These are phyloP conservation scores for Ethmia dodecea DNA, from an alignment of 2,888 invertebrate species.

Conservation along the genomic window DNA sequence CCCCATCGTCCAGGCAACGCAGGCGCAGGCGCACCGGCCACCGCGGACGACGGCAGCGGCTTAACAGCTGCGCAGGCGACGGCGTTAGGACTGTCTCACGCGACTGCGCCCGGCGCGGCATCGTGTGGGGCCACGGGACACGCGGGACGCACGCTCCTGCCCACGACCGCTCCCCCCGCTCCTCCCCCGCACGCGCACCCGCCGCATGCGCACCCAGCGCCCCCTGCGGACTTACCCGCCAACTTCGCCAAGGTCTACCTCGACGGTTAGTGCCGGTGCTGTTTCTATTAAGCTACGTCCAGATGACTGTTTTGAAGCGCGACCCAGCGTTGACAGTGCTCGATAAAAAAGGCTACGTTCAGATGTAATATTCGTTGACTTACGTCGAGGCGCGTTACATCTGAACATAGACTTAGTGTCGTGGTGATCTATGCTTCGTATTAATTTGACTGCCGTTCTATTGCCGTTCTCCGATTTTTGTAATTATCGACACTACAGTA, in stretches of 20 bases:
- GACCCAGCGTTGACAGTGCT: no score
- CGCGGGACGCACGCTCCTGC: constrained; percentile 45
- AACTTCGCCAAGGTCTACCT: constrained; percentile 57
- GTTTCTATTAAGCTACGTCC: no score
- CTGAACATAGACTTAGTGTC: no score
- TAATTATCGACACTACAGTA: no score
- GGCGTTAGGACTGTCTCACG: constrained; percentile 59
- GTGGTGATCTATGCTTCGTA: no score
- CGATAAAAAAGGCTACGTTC: no score
- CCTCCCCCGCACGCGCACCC: constrained; percentile 22
- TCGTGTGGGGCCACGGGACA: no score
- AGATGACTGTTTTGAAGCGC: no score
- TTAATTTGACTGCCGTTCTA: no score
- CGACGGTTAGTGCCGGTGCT: constrained; percentile 40
- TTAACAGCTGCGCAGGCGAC: constrained; percentile 65
- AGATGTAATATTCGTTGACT: no score
- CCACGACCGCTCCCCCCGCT: constrained; percentile 34
- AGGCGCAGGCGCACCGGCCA: constrained; percentile 15
- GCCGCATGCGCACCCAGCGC: constrained; percentile 23
- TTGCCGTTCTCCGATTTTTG: no score
- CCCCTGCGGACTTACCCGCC: constrained; percentile 27
- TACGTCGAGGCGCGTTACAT: no score
- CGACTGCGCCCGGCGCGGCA: constrained; percentile 49
- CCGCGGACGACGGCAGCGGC: constrained; percentile 29
- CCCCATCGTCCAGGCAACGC: constrained; percentile 1